These are phyloP conservation scores for Lordiphosa mommai DNA, from an alignment of 1,140 invertebrate genomes.

Conservation along the genomic window DNA sequence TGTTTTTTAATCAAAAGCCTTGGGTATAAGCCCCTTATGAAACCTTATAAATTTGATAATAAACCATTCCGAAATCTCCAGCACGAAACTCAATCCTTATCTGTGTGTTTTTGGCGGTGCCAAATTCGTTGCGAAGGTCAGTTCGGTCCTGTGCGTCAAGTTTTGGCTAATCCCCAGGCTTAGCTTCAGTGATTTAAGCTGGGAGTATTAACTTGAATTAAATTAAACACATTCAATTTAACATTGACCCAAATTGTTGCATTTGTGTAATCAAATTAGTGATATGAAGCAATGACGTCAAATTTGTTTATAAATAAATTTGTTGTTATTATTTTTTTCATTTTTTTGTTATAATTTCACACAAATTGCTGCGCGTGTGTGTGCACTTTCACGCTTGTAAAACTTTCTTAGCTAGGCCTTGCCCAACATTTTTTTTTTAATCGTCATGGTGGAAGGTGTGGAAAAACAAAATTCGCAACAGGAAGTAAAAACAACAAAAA, in stretches of 20 bases:
- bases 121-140: constrained; percentile 36
- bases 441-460: constrained; percentile 31
- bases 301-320: constrained; percentile 6
- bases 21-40: too few relatives aligned
- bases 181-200: neutral
- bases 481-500: constrained; percentile 46
- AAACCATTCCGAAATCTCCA: too few relatives aligned
- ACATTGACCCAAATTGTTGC: constrained; percentile 58
- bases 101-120: constrained; percentile 21
- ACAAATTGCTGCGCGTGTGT: constrained; percentile 17
- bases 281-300: constrained; percentile 37
- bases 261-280: constrained; percentile 56
- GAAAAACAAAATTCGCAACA: constrained; percentile 62
- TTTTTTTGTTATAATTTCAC: constrained; percentile 23
- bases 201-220: constrained; percentile 23
- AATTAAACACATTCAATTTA: constrained; percentile 47
- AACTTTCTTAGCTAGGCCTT: constrained; percentile 37
- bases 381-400: constrained; percentile 54
- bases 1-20: too few relatives aligned
- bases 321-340: constrained; percentile 24
- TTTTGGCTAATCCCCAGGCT: neutral
- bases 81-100: constrained; percentile 13
- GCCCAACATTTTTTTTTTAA: constrained; percentile 65
- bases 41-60: too few relatives aligned
- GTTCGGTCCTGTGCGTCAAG: constrained; percentile 2